These are phyloP conservation scores for Hippopotamus amphibius DNA, from an alignment of 2,113 vertebrate genomes.

Conservation along the genomic window DNA sequence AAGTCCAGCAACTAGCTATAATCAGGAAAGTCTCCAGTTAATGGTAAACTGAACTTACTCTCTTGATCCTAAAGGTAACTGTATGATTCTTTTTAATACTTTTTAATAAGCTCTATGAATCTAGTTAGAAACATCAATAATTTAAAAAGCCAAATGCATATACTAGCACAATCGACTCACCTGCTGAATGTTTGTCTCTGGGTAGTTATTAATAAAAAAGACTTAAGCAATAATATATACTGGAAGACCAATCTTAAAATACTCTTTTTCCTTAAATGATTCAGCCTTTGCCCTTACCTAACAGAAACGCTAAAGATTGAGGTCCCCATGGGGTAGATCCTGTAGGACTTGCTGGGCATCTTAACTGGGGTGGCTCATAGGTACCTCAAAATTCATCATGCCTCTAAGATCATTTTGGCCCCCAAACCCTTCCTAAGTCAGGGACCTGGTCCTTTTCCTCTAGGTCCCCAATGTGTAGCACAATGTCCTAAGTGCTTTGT, in stretches of 20 bases:
- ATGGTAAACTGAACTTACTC: neutral
- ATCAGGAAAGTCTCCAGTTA: neutral
- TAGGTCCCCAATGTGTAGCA: neutral
- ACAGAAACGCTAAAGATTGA: neutral
- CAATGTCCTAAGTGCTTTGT: neutral
- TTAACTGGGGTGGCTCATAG: neutral
- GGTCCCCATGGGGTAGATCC: neutral
- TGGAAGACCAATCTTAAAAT: slow-evolving; percentile 9
- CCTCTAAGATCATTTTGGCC: neutral
- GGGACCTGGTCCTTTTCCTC: neutral
- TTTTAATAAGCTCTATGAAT: neutral
- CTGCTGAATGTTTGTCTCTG: neutral
- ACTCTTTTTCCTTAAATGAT: neutral
- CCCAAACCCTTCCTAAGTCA: neutral
- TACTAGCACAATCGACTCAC: neutral
- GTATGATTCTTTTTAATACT: neutral
- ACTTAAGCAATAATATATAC: neutral
- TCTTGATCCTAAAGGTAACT: slow-evolving; percentile 11
- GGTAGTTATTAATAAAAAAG: neutral
- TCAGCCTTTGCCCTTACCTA: neutral
- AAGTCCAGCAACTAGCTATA: neutral
- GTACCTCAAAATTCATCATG: neutral
- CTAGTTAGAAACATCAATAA: slow-evolving; percentile 3
- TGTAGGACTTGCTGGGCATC: neutral
- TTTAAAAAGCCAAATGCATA: slow-evolving; percentile 18